Evolutionary conservation across 2,113 vertebrate species (phyloP).

Genomic region (Rattus rattus): DNA sequence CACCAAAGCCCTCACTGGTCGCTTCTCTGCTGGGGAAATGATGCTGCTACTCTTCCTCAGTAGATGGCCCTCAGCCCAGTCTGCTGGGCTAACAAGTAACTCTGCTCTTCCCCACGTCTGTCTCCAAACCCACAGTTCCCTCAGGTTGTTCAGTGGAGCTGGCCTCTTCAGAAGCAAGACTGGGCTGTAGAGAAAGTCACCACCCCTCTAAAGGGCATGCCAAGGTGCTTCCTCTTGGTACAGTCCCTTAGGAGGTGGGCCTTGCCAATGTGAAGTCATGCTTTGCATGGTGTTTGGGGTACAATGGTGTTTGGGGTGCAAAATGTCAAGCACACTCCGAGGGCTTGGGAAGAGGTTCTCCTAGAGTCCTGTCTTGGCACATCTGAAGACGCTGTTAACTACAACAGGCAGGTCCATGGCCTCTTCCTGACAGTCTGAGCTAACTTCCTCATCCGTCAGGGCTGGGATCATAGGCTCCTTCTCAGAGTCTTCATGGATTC

Average conservation of each 20-base stretch:
- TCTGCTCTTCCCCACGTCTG: not conserved
- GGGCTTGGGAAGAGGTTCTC: not conserved
- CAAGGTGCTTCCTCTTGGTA: not conserved
- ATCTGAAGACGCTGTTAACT: not conserved
- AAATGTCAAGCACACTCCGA: not conserved
- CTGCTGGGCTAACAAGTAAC: not conserved
- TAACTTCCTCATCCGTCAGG: not conserved
- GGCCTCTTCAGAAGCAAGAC: not conserved
- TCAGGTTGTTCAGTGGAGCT: not conserved
- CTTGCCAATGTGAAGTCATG: not conserved
- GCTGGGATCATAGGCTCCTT: not conserved
- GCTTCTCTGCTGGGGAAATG: not conserved
- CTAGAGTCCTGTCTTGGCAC: not conserved
- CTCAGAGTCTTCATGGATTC: not conserved
- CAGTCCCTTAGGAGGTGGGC: not conserved
- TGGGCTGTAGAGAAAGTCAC: not conserved
- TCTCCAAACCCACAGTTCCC: not conserved
- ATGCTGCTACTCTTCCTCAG: too few relatives aligned
- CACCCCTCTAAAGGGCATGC: not conserved
- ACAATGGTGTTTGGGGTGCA: not conserved
- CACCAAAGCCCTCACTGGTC: not conserved
- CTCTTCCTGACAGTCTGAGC: not conserved
- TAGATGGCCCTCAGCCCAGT: too few relatives aligned
- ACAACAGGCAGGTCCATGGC: not conserved
- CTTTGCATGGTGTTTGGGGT: not conserved